Conservation (phyloP, 2,888 invertebrate genomes). For the Agrochola litura region DNA sequence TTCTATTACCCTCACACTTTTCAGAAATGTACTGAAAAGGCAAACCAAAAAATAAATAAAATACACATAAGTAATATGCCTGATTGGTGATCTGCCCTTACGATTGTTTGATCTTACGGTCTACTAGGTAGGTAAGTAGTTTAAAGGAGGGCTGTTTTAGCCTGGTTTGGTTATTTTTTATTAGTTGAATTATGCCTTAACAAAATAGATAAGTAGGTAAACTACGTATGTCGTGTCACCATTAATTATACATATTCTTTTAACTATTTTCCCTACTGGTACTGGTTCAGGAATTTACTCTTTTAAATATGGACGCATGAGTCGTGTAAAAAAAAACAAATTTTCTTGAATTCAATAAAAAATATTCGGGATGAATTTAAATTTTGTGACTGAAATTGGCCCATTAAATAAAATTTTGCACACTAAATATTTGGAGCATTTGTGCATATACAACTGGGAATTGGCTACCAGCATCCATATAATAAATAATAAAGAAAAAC, state of each 20-base stretch:
- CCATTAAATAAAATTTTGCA: not conserved
- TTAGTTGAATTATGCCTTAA: not conserved
- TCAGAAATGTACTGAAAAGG: not conserved
- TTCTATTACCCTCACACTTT: not conserved
- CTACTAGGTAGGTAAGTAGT: not conserved
- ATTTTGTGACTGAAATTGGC: not conserved
- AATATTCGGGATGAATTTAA: too few species aligned
- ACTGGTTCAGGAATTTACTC: not conserved
- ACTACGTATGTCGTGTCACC: not conserved
- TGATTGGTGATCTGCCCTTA: not conserved
- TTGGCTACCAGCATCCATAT: slow-evolving; percentile 19
- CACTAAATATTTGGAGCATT: not conserved
- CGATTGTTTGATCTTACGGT: not conserved
- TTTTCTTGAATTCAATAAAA: not conserved
- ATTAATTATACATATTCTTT: not conserved
- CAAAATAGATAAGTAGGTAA: not conserved
- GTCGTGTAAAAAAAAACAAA: not conserved
- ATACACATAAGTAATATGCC: not conserved
- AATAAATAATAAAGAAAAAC: slow-evolving; percentile 32
- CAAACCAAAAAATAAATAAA: not conserved
- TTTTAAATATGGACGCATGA: not conserved
- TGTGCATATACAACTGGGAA: slow-evolving; percentile 1
- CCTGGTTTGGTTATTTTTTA: not conserved
- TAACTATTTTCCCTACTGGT: not conserved
- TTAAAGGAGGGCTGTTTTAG: not conserved